A percentile compares a stretch with the other conserved stretches of the same genome.
phyloP scores from a whole-genome alignment of 2,888 invertebrate species.

The Palloptera scutellata region DNA sequence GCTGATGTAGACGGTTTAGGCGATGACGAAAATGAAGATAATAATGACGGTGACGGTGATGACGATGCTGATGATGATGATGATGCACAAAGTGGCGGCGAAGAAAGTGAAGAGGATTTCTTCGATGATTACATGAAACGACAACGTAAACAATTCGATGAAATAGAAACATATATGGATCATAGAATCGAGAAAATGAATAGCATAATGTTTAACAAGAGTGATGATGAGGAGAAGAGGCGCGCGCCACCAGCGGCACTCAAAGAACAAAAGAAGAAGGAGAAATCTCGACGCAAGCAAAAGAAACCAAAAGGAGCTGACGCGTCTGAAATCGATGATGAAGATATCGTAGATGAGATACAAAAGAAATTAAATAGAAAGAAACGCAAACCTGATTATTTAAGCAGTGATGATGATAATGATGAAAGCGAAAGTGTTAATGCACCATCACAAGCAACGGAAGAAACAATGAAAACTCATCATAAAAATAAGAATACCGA shows the following conservation, averaged over 20 bases:
- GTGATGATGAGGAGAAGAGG: constrained; percentile 59
- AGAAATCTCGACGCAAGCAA: constrained; percentile 37
- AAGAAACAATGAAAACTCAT: constrained; percentile 17
- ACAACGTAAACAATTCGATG: constrained; percentile 41
- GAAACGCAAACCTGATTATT: constrained; percentile 44
- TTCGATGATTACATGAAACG: constrained; percentile 45
- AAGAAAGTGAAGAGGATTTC: constrained; percentile 61
- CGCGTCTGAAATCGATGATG: constrained; percentile 39
- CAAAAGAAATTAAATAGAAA: constrained; percentile 57
- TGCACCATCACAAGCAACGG: neutral
- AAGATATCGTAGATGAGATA: constrained; percentile 44
- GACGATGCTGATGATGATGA: constrained; percentile 48
- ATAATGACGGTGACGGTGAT: constrained; percentile 43
- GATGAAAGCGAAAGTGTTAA: constrained; percentile 10
- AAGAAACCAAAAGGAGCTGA: constrained; percentile 28
- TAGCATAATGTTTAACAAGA: constrained; percentile 59
- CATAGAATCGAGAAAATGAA: constrained; percentile 56
- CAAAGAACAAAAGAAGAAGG: constrained; percentile 30
- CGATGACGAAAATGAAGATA: constrained; percentile 38
- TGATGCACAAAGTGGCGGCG: constrained; percentile 31
- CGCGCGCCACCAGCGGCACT: constrained; percentile 42
- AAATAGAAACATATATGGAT: constrained; percentile 48
- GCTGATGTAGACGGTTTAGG: constrained; percentile 34
- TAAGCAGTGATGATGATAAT: constrained; percentile 45
- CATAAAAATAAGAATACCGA: constrained; percentile 32